These are phyloP conservation scores for Scolopax rusticola DNA, from an alignment of 2,797 vertebrate species.

Conservation along the genomic window DNA sequence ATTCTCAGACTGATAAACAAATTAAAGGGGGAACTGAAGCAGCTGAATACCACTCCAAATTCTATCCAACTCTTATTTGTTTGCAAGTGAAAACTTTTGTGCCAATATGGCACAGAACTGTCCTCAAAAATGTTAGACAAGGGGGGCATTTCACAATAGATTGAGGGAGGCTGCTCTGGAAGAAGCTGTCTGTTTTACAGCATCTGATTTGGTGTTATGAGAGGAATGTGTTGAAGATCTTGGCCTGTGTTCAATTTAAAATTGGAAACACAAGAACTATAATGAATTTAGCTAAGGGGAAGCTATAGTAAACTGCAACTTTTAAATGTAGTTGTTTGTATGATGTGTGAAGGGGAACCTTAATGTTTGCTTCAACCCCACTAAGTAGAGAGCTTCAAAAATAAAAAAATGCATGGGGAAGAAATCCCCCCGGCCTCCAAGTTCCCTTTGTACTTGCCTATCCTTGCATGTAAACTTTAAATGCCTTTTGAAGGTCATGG, in stretches of 20 bases:
- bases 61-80: neutral
- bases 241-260: neutral
- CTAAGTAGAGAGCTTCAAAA: neutral
- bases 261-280: neutral
- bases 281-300: neutral
- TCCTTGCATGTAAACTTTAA: neutral
- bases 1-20: neutral
- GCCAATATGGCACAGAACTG: neutral
- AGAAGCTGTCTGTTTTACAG: neutral
- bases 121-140: neutral
- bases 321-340: neutral
- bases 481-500: neutral
- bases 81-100: neutral
- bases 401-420: neutral
- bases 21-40: neutral
- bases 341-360: neutral
- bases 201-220: neutral
- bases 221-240: neutral
- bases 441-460: neutral
- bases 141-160: neutral
- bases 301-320: neutral
- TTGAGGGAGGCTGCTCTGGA: neutral
- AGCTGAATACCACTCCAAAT: neutral
- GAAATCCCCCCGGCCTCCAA: neutral
- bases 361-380: neutral